A percentile compares a stretch with the other conserved stretches of the same genome.
Evolutionary conservation across 2,113 vertebrate species (phyloP).

Genomic region (Sturnus vulgaris): DNA sequence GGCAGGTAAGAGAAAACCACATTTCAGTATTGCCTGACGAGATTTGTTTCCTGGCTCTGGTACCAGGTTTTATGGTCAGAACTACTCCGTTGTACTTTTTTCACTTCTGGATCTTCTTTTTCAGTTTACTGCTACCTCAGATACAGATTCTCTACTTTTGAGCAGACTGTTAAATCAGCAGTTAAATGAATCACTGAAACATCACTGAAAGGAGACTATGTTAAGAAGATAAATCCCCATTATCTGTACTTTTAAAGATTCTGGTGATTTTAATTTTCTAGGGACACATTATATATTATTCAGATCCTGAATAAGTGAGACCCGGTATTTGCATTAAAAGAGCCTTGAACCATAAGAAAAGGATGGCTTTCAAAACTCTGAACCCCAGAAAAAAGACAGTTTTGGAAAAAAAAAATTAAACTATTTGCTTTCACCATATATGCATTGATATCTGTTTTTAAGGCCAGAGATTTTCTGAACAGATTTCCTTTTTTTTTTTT

Average conservation of each 20-base stretch:
- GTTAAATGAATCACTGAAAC: not conserved
- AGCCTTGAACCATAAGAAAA: not conserved
- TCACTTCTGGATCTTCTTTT: not conserved
- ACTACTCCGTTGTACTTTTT: accelerated
- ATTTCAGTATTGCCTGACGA: not conserved
- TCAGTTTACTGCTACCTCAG: not conserved
- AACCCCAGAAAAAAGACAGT: not conserved
- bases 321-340: not conserved
- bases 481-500: not conserved
- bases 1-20: not conserved
- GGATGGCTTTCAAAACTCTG: not conserved
- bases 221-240: not conserved
- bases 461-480: not conserved
- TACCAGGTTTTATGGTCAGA: not conserved
- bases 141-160: not conserved
- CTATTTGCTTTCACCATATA: not conserved
- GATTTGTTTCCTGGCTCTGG: not conserved
- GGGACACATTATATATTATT: not conserved
- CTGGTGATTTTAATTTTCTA: not conserved
- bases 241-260: not conserved
- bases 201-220: not conserved
- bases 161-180: not conserved
- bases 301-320: not conserved
- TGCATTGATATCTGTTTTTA: not conserved
- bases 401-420: not conserved